Evolutionary conservation across 2,113 vertebrate species (phyloP).

Genomic region (Micromys minutus): DNA sequence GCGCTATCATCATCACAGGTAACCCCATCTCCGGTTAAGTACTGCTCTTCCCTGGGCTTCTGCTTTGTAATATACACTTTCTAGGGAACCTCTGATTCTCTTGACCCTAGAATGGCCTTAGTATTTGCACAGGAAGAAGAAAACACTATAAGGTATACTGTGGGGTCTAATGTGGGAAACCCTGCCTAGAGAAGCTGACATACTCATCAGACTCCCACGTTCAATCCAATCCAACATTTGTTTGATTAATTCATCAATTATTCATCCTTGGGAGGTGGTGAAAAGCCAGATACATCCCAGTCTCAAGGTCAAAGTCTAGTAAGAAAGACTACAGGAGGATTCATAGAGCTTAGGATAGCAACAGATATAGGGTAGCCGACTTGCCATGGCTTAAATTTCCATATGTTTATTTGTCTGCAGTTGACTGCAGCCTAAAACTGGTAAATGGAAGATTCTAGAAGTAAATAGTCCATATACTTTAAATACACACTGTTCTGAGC

Average conservation of each 20-base stretch:
- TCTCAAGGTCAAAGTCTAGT: not conserved
- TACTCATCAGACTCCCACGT: not conserved
- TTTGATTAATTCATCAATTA: not conserved
- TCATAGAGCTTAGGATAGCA: not conserved
- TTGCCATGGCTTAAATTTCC: not conserved
- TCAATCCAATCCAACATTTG: not conserved
- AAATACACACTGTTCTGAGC: not conserved
- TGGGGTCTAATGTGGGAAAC: not conserved
- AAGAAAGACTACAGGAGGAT: not conserved
- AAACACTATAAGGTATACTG: fast-evolving
- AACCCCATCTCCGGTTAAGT: not conserved
- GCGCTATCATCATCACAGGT: fast-evolving
- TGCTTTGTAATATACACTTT: not conserved
- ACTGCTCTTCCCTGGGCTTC: not conserved
- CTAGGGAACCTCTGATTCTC: not conserved
- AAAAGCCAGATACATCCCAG: not conserved
- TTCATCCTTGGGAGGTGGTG: no score
- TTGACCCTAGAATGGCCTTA: not conserved
- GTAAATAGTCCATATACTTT: not conserved
- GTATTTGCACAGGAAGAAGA: not conserved
- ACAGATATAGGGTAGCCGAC: fast-evolving
- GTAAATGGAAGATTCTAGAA: not conserved
- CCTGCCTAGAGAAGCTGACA: not conserved
- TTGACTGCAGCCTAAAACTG: not conserved
- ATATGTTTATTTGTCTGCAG: not conserved